Evolutionary conservation across 2,797 vertebrate genomes (phyloP), one percentile per base, ranked within the genome.

Genomic region (Coluber constrictor): DNA sequence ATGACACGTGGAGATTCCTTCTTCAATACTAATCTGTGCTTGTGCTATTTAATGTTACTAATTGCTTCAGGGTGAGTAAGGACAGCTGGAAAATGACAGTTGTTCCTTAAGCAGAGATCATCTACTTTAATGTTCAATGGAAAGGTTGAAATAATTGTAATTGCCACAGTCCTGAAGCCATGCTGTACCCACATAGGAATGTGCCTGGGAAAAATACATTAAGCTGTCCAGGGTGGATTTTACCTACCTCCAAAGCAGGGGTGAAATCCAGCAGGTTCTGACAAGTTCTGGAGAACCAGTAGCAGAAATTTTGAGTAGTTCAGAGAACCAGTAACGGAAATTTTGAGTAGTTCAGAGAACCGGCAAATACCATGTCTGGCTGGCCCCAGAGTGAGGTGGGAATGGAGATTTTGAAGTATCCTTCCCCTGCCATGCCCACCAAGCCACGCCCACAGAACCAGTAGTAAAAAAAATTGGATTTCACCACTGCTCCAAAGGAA

Each of bases 21-120:
- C 51, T 88, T 88, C 29, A 20, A 55, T 47, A 88, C 86, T 25
- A 87, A 86, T 90, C 83, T 87, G 59, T n/a, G n/a, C 83, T 57
- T 90, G 63, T 79, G 43, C 55, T 90, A 74, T 37, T 90, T 54
- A 87, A 87, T 74, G 37, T 57, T 74, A n/a, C 90, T 93, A 60
- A 93, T 91, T 66, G 57, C 83, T 90, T 89, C 56, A 74, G 15
- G 6, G 11, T n/a, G 86, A 74, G 2, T 51, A 32, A 57, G 83
- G 54, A 57, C 37, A 37, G 37, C 60, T 87, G 13, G 32, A n/a
- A 63, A 87, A 87, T 59, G 29, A 18, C 56, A 83, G 23, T n/a
- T 87, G 60, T 90, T 90, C 90, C 37, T 16, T 87, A 87, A 56
- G 18, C 83, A 70, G 37, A 86, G 70, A 56, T 63, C 9, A 57